Evolutionary conservation across 2,888 invertebrate species (phyloP), one percentile per base, ranked within the genome.

Genomic region (Ramazzottius varieornatus): DNA sequence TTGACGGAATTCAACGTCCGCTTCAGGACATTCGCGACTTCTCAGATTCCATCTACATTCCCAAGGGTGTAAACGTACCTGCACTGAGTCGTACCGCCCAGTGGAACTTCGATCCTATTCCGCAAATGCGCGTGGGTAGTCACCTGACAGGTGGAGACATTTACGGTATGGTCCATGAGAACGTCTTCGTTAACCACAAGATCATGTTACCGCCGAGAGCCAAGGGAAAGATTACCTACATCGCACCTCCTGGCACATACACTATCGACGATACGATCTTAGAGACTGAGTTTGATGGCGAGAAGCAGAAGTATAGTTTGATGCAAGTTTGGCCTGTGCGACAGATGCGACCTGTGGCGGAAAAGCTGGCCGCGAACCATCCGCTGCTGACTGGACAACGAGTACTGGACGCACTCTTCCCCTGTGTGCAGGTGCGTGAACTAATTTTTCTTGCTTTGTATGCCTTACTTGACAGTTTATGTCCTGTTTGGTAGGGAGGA

Each of bases 1-100:
- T 96, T 80, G 98, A 99, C 80, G 98, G 98, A 81, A 99, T 98
- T 78, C 98, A 98, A 79, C 86, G 98, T 74, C 98, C 98, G 0
- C 78, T 99, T 73, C 91, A 79, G 68, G 94, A 93, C 79, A 98
- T 99, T 77, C 82, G 86, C 75, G 90, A 91, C 75, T 78, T 92
- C 69, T 91, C 92, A 1, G 82, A 84, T 75, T 92, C 91, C 74
- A 99, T 99, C 79, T 99, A 99, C 82, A 99, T 99, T 78, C 98
- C 98, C 63, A 96, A 94, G 81, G 98, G 96, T 77, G 84, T 99
- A 65, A 96, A 94, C 77, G 84, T 87, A 67, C 93, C 93, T n/a
- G 82, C 86, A 65, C 78, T 99, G 67, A 86, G 87, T 4, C 82
- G 89, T 65, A 83, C 83, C 1, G 75, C 79, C 66, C 78, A 82